phyloP scores from a whole-genome alignment of 2,797 vertebrate genomes.

The Caiman crocodilus region DNA sequence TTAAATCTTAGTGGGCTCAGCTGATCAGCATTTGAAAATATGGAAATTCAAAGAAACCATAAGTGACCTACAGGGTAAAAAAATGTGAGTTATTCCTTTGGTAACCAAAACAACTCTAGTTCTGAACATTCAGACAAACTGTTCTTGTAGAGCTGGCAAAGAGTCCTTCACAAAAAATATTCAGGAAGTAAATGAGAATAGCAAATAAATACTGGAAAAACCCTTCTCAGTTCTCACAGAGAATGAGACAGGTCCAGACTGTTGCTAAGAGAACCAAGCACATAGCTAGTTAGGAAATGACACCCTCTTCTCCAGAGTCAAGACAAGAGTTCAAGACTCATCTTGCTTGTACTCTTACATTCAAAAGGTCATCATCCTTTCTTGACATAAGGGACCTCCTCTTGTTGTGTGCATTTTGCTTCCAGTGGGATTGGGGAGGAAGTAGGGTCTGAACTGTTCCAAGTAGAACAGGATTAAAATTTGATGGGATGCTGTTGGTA shows the following conservation, averaged over 20 bases:
- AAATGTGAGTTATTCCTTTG: background rate
- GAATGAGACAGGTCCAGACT: too few relatives aligned
- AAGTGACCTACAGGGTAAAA: background rate
- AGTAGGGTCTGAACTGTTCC: background rate
- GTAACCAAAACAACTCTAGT: background rate
- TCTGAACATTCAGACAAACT: background rate
- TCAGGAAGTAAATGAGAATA: background rate
- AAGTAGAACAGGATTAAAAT: accelerated
- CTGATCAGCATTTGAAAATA: background rate
- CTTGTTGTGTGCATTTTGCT: too few relatives aligned
- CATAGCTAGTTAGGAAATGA: too few relatives aligned
- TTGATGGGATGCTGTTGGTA: background rate
- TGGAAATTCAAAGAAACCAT: background rate
- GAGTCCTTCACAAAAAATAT: accelerated
- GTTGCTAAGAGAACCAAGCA: background rate
- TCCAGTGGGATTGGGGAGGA: background rate
- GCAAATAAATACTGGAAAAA: background rate
- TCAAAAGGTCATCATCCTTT: background rate
- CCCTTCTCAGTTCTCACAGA: background rate
- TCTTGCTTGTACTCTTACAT: background rate
- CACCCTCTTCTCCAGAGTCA: too few relatives aligned
- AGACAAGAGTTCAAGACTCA: too few relatives aligned
- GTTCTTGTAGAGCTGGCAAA: background rate
- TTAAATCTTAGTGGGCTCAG: background rate
- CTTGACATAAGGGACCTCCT: accelerated